A percentile compares a stretch with the other conserved stretches of the same genome.
Evolutionary conservation across 2,888 invertebrate species (phyloP).

Genomic region (Frankliniella intonsa): DNA sequence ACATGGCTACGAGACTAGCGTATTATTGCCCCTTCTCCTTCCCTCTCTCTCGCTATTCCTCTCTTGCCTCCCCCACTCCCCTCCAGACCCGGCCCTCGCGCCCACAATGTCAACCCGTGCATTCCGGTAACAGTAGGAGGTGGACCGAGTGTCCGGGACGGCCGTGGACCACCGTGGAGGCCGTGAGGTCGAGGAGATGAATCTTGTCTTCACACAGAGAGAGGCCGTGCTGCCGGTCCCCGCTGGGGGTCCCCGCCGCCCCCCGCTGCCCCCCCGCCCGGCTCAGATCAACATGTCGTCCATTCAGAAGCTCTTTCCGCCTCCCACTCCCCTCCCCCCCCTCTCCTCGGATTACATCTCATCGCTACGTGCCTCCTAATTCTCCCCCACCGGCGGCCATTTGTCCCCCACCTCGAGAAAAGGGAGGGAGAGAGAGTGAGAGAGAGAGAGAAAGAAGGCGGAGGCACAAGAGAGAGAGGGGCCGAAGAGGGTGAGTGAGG

Average conservation of each 20-base stretch:
- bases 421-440: background rate
- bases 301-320: background rate
- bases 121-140: conserved; percentile 22
- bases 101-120: conserved; percentile 17
- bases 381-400: background rate
- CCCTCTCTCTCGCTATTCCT: background rate
- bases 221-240: background rate
- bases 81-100: too few species aligned
- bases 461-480: background rate
- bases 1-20: too few species aligned
- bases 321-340: background rate
- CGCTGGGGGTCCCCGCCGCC: background rate
- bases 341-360: background rate
- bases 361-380: background rate
- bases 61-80: background rate
- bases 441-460: background rate
- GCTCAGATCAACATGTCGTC: conserved; percentile 15
- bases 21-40: too few species aligned
- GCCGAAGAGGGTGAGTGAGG: background rate
- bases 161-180: conserved; percentile 20
- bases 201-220: conserved; percentile 11
- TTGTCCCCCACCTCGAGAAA: background rate
- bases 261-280: background rate
- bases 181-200: background rate
- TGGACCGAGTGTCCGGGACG: background rate